Percentiles rank a stretch among this genome's conserved stretches.
phyloP scores from a whole-genome alignment of 2,113 vertebrate species.

The Perca fluviatilis region DNA sequence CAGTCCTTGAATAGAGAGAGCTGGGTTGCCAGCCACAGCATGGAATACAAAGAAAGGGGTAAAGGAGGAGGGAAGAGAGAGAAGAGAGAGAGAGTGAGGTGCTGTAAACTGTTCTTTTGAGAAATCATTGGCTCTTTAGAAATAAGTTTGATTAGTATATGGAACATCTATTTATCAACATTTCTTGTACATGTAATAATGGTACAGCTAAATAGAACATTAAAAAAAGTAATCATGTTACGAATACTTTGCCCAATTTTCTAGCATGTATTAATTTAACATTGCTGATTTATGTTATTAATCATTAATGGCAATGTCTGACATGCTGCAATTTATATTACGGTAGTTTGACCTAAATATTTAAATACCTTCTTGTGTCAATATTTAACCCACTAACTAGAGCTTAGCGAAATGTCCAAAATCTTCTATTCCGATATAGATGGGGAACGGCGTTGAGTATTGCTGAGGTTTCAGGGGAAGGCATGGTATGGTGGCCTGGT shows the following conservation, averaged over 20 bases:
- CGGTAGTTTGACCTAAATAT: background rate
- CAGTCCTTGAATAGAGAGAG: constrained; percentile 22
- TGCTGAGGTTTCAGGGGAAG: constrained; percentile 45
- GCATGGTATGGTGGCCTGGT: constrained; percentile 50
- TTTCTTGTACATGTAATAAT: background rate
- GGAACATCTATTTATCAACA: background rate
- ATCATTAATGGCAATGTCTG: background rate
- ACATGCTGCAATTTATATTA: background rate
- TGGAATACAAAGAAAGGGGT: constrained; percentile 30
- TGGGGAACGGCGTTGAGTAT: background rate
- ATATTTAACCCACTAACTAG: background rate
- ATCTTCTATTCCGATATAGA: too few relatives aligned
- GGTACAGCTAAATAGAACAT: background rate
- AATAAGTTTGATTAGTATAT: background rate
- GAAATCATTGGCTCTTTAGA: background rate
- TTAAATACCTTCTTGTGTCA: background rate
- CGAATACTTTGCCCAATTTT: background rate
- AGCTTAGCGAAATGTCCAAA: too few relatives aligned
- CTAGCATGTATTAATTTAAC: background rate
- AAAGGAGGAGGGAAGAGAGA: background rate
- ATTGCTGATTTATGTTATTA: background rate
- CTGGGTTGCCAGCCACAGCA: constrained; percentile 39
- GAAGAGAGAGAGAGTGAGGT: constrained; percentile 15
- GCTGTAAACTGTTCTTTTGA: constrained; percentile 25
- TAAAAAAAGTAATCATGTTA: background rate